These are phyloP conservation scores for Diplolepis rosae DNA, from an alignment of 2,888 invertebrate species.

Conservation along the genomic window DNA sequence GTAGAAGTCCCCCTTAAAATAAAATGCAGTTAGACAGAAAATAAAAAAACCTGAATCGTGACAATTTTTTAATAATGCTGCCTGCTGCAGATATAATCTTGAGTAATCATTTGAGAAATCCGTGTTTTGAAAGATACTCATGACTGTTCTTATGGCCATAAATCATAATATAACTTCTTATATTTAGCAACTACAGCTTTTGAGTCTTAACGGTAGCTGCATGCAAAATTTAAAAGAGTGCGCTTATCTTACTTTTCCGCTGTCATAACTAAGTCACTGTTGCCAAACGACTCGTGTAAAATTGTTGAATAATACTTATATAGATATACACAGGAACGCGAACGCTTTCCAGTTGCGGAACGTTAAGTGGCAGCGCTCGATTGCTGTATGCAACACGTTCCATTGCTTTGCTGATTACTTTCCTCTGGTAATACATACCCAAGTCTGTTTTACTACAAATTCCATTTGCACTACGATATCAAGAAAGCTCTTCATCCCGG, in stretches of 20 bases:
- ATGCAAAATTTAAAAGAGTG: slow-evolving; percentile 5
- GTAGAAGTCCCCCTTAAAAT: too few species aligned
- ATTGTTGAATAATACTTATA: slow-evolving; percentile 28
- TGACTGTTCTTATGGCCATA: neutral
- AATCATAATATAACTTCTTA: neutral
- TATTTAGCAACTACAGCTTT: neutral
- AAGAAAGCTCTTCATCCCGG: neutral
- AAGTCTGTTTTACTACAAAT: slow-evolving; percentile 19
- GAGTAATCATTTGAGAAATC: neutral
- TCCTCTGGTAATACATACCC: slow-evolving; percentile 12
- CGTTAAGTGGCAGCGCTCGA: slow-evolving; percentile 25
- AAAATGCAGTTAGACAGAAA: too few species aligned
- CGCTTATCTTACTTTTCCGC: slow-evolving; percentile 25
- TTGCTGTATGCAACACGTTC: slow-evolving; percentile 24
- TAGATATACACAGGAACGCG: slow-evolving; percentile 13
- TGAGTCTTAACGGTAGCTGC: slow-evolving; percentile 10
- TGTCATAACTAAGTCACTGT: slow-evolving; percentile 29
- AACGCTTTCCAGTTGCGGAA: slow-evolving; percentile 31
- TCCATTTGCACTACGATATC: neutral
- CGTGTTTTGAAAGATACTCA: neutral
- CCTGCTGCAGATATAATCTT: neutral
- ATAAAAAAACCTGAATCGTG: neutral
- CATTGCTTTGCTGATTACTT: slow-evolving; percentile 25
- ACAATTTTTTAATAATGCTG: neutral
- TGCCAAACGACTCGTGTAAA: slow-evolving; percentile 31